Evolutionary conservation across 2,888 invertebrate genomes (phyloP).

Genomic region (Mamestra brassicae): DNA sequence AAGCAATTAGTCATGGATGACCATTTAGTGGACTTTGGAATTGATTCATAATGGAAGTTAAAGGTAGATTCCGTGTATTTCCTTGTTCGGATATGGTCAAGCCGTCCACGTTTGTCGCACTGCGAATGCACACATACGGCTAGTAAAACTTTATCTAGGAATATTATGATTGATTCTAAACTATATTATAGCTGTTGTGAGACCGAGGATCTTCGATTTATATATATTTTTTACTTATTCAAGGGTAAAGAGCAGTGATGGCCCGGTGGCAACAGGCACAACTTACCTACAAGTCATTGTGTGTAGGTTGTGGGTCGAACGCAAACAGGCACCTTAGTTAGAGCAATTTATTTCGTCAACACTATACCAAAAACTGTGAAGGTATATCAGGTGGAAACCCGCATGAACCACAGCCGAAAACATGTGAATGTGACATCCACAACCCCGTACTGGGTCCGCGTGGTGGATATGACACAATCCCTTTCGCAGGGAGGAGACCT

Average conservation of each 20-base stretch:
- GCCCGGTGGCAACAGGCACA: not conserved
- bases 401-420: not conserved
- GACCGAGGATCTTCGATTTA: not conserved
- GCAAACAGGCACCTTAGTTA: not conserved
- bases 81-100: conserved; percentile 22
- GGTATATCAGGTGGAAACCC: not conserved
- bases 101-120: not conserved
- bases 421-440: not conserved
- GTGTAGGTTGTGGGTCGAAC: not conserved
- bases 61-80: conserved; percentile 7
- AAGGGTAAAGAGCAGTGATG: not conserved
- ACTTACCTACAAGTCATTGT: not conserved
- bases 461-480: not conserved
- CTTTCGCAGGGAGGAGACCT: not conserved
- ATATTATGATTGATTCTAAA: not conserved
- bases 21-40: conserved; percentile 43
- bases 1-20: conserved; percentile 58
- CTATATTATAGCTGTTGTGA: not conserved
- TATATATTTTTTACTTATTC: not conserved
- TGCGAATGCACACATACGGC: not conserved
- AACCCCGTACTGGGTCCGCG: not conserved
- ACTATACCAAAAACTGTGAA: not conserved
- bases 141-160: not conserved
- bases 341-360: not conserved
- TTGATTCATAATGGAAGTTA: conserved; percentile 36